Conservation (phyloP, 2,113 vertebrate species). For the Manacus vitellinus region DNA sequence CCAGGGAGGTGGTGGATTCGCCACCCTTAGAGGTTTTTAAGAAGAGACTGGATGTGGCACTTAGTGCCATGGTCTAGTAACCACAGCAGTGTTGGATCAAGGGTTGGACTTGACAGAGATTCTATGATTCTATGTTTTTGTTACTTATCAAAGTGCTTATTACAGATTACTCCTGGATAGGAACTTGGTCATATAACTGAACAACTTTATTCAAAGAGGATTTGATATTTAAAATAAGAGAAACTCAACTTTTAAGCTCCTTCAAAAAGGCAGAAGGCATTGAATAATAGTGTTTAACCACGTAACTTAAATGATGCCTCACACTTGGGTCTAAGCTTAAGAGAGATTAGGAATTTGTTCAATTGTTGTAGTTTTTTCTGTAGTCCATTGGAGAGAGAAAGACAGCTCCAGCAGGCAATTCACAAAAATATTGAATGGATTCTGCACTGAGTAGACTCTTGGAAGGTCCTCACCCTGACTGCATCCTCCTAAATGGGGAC, state of each 20-base stretch:
- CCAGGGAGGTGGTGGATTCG: too few species aligned
- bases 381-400: not conserved
- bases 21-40: too few species aligned
- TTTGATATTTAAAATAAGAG: not conserved
- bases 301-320: not conserved
- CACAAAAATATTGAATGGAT: not conserved
- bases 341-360: not conserved
- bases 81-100: too few species aligned
- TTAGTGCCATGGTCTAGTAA: too few species aligned
- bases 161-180: not conserved
- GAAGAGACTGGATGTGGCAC: too few species aligned
- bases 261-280: not conserved
- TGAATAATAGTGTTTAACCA: not conserved
- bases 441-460: not conserved
- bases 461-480: not conserved
- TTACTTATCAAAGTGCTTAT: not conserved
- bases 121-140: not conserved
- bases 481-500: not conserved
- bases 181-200: not conserved
- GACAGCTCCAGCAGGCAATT: not conserved
- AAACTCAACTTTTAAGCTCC: not conserved
- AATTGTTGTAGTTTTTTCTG: not conserved
- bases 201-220: not conserved
- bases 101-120: too few species aligned
- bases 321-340: not conserved